Conservation (phyloP, 1,140 invertebrate species). For the Andricus grossulariae region DNA sequence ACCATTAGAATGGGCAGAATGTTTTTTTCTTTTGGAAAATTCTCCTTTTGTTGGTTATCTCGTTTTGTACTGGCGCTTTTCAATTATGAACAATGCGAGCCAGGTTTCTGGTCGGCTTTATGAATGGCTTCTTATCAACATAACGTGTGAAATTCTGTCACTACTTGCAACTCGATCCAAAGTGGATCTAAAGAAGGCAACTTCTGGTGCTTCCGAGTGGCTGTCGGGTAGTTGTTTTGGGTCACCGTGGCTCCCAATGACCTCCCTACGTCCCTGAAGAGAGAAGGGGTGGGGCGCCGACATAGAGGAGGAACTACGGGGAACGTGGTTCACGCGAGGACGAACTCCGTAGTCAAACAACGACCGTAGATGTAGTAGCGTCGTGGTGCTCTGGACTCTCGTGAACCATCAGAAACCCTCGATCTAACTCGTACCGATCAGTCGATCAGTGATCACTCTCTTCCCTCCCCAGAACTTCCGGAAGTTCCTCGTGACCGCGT, state of each 20-base stretch:
- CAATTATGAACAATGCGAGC: background rate
- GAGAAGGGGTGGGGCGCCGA: background rate
- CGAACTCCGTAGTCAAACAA: conserved; percentile 58
- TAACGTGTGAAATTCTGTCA: conserved; percentile 14
- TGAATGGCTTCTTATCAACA: conserved; percentile 25
- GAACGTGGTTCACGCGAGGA: conserved; percentile 61
- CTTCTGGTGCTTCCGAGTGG: conserved; percentile 15
- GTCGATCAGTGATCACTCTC: background rate
- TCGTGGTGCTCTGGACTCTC: conserved; percentile 32
- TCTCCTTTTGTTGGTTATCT: too few species aligned
- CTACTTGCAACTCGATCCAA: background rate
- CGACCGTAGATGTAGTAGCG: conserved; percentile 49
- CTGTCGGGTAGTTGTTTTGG: background rate
- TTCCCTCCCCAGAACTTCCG: background rate
- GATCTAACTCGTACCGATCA: background rate
- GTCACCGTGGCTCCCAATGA: conserved; percentile 15
- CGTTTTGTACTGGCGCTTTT: background rate
- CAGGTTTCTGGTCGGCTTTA: conserved; percentile 13
- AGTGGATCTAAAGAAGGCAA: background rate
- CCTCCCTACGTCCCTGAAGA: conserved; percentile 16
- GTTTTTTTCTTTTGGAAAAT: background rate
- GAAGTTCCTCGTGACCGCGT: background rate
- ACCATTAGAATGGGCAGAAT: too few species aligned
- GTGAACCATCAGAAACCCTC: conserved; percentile 1
- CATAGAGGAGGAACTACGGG: conserved; percentile 56